Evolutionary conservation across 2,113 vertebrate species (phyloP), one percentile per base, ranked within the genome.

Genomic region (Psittacara wagleri): DNA sequence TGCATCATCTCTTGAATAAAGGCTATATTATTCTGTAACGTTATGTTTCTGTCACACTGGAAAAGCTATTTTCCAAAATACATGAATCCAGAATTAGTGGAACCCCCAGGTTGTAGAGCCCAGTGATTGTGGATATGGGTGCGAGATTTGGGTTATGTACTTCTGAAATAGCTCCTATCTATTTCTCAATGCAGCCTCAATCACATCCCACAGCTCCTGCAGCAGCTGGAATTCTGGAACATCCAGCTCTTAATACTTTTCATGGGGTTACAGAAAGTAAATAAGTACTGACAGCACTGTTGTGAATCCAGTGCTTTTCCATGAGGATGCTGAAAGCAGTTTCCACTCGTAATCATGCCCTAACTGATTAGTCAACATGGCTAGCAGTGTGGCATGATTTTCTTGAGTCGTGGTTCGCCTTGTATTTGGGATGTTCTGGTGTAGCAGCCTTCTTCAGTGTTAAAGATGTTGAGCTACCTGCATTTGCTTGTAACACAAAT

Each of bases 131-230:
- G 17, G 31, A 49, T 66, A 28, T 11, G 23, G 10, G 17, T 70
- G 33, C 7, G 24, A 52, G 52, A 43, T 63, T 52, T 62, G 19
- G 29, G 12, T 52, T 52, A 9, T 8, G 8, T 68, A 48, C 39
- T 81, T 81, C 29, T 51, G 46, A 51, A 93, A 48, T 7, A 62
- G 37, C 19, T 78, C 48, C 27, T n/a, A n/a, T 23, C 14, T 67
- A 2, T 51, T 77, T 85, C 52, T 33, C 59, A 48, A 1, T 0
- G 1, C 19, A 67, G 13, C 48, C n/a, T 68, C 37, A 19, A 0
- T 88, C 52, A 57, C 19, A 37, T 57, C 41, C 35, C 28, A 67
- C 1, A 16, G 64, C 14, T 76, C 52, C 54, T 52, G 59, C 25
- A 68, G 64, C 33, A 52, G 18, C n/a, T 81, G 63, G 31, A 24